Base-by-base conservation (phyloP, 2,888 invertebrate genomes). In the Melikaiella ostensackeni region DNA sequence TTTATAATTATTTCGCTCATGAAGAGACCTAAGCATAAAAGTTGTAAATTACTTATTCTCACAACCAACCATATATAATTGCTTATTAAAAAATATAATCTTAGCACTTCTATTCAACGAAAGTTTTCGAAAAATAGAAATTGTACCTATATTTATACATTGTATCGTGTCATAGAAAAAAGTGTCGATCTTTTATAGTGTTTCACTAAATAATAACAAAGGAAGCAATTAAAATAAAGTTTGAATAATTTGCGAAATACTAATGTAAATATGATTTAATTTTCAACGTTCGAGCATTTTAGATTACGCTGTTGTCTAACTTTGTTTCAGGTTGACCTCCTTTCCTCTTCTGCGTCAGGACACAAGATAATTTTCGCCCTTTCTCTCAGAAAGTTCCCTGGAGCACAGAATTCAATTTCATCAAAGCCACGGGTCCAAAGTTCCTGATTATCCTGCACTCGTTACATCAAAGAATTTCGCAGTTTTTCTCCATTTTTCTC, bases 401-500 rank as follows among this genome's bases (percentile, higher is more conserved):
- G 3, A 70, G 50, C 46, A 30, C 46, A 46, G n/a, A 70, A 70
- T 70, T 70, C 70, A 70, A 70, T 70, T 70, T 70, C 70, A 70
- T 42, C 70, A 70, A 70, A 70, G 70, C 70, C 46, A 27, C 50
- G 46, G 50, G 50, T 70, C 70, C 50, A 19, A 70, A 70, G 46
- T 70, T 70, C 70, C 50, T 70, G 70, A 70, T 70, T 70, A 70
- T 70, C 70, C 46, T 70, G 50, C 70, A 70, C 70, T 70, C 50
- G 70, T 70, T 70, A 70, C 70, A 50, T 70, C 70, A 70, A 70
- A 70, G 70, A 70, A 50, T 70, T 70, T 70, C 50, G 19, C 70
- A 50, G 50, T 70, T 70, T 70, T 70, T 70, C 70, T 50, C 70
- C n/a, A 70, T 70, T 70, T 70, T 19, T 46, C 70, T 24, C 70